Percentiles rank a stretch among this genome's conserved stretches.
phyloP scores from a whole-genome alignment of 2,888 invertebrate genomes.

The Coremacera marginata region DNA sequence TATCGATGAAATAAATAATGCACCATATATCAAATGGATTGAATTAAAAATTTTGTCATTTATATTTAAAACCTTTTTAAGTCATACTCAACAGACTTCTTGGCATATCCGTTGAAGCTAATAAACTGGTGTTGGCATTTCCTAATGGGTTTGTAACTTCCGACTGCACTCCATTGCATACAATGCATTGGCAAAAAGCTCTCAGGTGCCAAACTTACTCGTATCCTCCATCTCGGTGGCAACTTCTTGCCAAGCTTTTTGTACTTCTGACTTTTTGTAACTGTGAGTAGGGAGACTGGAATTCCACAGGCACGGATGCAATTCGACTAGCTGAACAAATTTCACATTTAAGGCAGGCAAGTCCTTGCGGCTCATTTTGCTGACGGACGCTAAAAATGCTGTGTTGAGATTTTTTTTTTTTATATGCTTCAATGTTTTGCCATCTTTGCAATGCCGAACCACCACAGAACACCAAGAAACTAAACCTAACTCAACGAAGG shows the following conservation, averaged over 20 bases:
- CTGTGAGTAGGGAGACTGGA: slow-evolving; percentile 64
- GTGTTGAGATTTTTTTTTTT: slow-evolving; percentile 2
- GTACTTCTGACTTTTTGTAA: slow-evolving; percentile 63
- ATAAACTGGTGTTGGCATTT: neutral
- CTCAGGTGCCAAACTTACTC: slow-evolving; percentile 52
- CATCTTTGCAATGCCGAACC: slow-evolving; percentile 41
- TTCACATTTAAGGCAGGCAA: slow-evolving; percentile 66
- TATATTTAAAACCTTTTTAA: too few relatives aligned
- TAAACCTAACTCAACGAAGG: slow-evolving; percentile 65
- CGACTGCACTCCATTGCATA: slow-evolving; percentile 1
- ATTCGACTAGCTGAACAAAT: slow-evolving; percentile 64
- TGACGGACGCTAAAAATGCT: slow-evolving; percentile 47
- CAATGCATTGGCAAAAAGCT: slow-evolving; percentile 8
- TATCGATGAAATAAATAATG: too few relatives aligned
- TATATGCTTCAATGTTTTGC: neutral
- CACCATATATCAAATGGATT: too few relatives aligned
- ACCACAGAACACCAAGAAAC: slow-evolving; percentile 45
- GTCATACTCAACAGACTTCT: too few relatives aligned
- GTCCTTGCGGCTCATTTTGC: slow-evolving; percentile 62
- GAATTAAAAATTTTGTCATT: too few relatives aligned
- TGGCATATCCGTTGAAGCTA: too few relatives aligned
- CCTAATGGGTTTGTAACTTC: neutral
- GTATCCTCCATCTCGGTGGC: slow-evolving; percentile 65
- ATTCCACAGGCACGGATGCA: slow-evolving; percentile 62
- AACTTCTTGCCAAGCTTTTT: slow-evolving; percentile 64